Conservation (phyloP, 2,888 invertebrate genomes). For the Himalopsyche tibetana region DNA sequence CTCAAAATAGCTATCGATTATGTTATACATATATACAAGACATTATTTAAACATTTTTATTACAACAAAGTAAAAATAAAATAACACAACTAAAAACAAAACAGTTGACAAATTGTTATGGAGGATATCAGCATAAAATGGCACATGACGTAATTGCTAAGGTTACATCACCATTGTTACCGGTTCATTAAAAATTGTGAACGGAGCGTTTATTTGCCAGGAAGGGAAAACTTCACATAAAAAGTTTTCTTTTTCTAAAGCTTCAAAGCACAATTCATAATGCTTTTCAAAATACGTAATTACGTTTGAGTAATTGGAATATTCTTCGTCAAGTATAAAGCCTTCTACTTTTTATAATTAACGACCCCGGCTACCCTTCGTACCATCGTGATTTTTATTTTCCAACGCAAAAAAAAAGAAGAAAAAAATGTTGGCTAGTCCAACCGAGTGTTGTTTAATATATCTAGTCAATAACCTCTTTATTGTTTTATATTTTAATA, state of each 20-base stretch:
- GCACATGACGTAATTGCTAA: not conserved
- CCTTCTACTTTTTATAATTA: slow-evolving; percentile 17
- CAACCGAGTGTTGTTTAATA: too few relatives aligned
- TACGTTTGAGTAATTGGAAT: slow-evolving; percentile 34
- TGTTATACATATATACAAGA: too few relatives aligned
- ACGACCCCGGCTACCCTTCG: slow-evolving; percentile 17
- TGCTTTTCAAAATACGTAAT: slow-evolving; percentile 21
- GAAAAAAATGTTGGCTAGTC: not conserved
- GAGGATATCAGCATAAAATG: not conserved
- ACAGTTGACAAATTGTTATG: not conserved
- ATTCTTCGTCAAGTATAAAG: slow-evolving; percentile 15
- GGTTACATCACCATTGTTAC: slow-evolving; percentile 26
- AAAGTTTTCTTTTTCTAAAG: slow-evolving; percentile 19
- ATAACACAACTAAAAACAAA: too few relatives aligned
- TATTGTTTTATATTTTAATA: too few relatives aligned
- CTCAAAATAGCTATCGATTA: too few relatives aligned
- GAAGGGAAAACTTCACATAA: slow-evolving; percentile 13
- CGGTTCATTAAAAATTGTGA: slow-evolving; percentile 16
- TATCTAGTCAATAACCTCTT: too few relatives aligned
- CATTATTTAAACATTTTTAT: too few relatives aligned
- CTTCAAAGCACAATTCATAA: slow-evolving; percentile 25
- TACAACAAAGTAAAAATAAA: too few relatives aligned
- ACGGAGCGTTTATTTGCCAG: slow-evolving; percentile 22
- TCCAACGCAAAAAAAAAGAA: not conserved
- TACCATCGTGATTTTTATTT: slow-evolving; percentile 22